Conservation (phyloP, 2,888 invertebrate genomes). For the Cheiracanthium punctorium region DNA sequence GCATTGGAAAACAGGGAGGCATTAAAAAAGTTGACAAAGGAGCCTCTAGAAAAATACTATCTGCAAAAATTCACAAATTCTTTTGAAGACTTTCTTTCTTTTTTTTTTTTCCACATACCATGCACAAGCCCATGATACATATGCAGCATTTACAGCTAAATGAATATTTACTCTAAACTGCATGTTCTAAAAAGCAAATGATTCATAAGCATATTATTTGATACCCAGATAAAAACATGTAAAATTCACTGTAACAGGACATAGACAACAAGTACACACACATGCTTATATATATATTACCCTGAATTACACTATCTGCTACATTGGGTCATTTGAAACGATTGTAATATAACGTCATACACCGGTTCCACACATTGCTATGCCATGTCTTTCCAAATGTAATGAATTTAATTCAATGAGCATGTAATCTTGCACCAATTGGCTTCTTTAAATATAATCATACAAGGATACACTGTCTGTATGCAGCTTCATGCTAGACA, state of each 20-base stretch:
- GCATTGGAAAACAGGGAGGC: too few species aligned
- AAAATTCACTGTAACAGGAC: conserved; percentile 47
- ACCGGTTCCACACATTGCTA: conserved; percentile 46
- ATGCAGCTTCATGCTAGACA: not conserved
- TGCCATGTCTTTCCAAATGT: conserved; percentile 32
- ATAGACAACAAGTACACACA: conserved; percentile 22
- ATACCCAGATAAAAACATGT: conserved; percentile 56
- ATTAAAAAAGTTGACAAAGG: too few species aligned
- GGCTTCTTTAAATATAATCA: not conserved
- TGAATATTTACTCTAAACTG: conserved; percentile 45
- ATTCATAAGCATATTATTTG: conserved; percentile 45
- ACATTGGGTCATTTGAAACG: conserved; percentile 31
- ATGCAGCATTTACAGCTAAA: conserved; percentile 33
- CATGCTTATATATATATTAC: too few species aligned
- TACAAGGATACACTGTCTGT: not conserved
- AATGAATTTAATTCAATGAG: not conserved
- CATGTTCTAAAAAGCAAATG: conserved; percentile 51
- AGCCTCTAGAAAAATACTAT: not conserved
- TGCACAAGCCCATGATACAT: conserved; percentile 46
- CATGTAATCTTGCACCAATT: not conserved
- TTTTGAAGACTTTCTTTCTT: not conserved
- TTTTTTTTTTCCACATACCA: not conserved
- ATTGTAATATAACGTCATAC: conserved; percentile 23
- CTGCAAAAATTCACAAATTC: too few species aligned
- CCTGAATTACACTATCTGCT: conserved; percentile 51